A percentile compares a stretch with the other conserved stretches of the same genome.
phyloP scores from a whole-genome alignment of 2,797 vertebrate species.

The Otolemur crassicaudatus region DNA sequence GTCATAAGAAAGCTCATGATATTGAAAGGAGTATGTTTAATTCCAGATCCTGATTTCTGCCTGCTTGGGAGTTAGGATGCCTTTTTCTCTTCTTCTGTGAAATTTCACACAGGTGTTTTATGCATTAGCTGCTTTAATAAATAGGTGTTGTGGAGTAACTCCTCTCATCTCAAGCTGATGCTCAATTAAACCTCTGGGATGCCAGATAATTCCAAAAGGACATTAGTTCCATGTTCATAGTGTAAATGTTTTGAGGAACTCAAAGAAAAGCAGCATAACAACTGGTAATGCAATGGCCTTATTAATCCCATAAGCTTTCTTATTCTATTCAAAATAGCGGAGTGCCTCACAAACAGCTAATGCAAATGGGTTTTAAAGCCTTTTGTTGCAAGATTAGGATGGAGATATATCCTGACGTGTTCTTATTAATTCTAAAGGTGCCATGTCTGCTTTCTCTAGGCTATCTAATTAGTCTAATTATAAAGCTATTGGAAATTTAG shows the following conservation, averaged over 20 bases:
- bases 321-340: constrained; percentile 27
- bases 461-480: constrained; percentile 14
- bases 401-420: neutral
- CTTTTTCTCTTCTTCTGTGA: neutral
- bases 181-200: constrained; percentile 30
- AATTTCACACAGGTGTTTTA: neutral
- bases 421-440: constrained; percentile 7
- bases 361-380: neutral
- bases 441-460: neutral
- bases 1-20: neutral
- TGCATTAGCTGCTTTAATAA: constrained; percentile 41
- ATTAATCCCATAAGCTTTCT: constrained; percentile 2
- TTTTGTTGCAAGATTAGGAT: neutral
- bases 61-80: neutral
- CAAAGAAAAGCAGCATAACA: constrained; percentile 1
- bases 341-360: neutral
- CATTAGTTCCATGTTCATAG: neutral
- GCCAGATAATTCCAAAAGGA: constrained; percentile 18
- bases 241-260: neutral
- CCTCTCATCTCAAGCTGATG: neutral
- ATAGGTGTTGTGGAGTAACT: neutral
- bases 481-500: constrained; percentile 15
- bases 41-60: neutral
- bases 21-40: constrained; percentile 16
- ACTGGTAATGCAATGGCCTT: neutral